phyloP scores from a whole-genome alignment of 2,113 vertebrate genomes.

The Cavia porcellus region DNA sequence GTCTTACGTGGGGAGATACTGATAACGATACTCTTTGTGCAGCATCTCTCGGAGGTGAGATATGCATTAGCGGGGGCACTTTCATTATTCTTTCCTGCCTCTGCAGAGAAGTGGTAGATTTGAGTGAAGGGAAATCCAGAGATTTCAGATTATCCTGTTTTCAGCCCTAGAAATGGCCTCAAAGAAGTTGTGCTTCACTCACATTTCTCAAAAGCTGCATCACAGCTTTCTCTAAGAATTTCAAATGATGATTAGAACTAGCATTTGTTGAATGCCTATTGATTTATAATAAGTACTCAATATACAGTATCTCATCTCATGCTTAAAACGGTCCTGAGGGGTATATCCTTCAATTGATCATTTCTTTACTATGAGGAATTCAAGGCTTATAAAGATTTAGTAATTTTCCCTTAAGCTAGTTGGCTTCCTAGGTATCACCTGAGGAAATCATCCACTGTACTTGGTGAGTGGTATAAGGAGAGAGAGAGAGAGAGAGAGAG shows the following conservation, averaged over 20 bases:
- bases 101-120: background rate
- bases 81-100: background rate
- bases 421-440: background rate
- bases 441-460: background rate
- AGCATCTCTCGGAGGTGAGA: background rate
- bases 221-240: background rate
- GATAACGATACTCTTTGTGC: background rate
- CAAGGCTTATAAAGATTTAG: constrained; percentile 13
- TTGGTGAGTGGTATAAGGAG: background rate
- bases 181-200: background rate
- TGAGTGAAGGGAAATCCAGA: background rate
- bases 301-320: constrained; percentile 9
- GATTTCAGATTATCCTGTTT: background rate
- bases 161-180: background rate
- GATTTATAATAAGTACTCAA: background rate
- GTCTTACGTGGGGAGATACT: background rate
- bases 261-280: background rate
- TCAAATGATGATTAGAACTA: background rate
- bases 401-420: constrained; percentile 7
- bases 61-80: background rate
- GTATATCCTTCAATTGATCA: constrained; percentile 31
- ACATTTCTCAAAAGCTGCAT: background rate
- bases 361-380: constrained; percentile 29
- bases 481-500: too few relatives aligned
- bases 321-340: constrained; percentile 7